Conservation (phyloP, 1,140 invertebrate species). For the Lepidostoma basale region DNA sequence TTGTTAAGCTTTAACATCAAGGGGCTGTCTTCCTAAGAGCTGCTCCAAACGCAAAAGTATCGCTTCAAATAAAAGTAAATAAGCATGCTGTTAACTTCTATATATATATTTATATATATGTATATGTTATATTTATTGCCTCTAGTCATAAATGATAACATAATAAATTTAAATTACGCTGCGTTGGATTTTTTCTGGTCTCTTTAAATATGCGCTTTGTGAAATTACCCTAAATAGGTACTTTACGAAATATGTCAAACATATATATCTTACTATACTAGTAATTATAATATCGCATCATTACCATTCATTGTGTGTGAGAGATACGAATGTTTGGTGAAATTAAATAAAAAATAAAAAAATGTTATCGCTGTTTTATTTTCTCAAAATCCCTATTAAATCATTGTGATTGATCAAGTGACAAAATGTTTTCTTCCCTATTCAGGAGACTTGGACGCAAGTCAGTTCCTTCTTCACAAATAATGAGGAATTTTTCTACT, state of each 20-base stretch:
- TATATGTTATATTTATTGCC: conserved; percentile 43
- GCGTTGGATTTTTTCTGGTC: conserved; percentile 43
- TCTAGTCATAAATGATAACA: conserved; percentile 45
- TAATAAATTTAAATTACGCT: conserved; percentile 40
- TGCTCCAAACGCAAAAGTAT: conserved; percentile 21
- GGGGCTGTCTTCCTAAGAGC: background rate
- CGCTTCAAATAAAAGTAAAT: conserved; percentile 21
- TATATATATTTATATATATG: no score
- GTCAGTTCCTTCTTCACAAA: no score
- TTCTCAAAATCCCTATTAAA: no score
- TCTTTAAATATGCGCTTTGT: conserved; percentile 45
- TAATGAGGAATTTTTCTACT: no score
- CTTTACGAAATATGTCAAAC: conserved; percentile 45
- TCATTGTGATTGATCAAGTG: background rate
- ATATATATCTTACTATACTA: conserved; percentile 37
- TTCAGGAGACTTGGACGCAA: no score
- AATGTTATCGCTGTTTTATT: conserved; percentile 3
- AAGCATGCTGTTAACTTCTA: conserved; percentile 32
- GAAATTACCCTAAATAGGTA: conserved; percentile 43
- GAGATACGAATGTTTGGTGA: conserved; percentile 45
- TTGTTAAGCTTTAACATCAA: conserved; percentile 17
- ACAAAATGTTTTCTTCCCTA: background rate
- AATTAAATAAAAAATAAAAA: conserved; percentile 42
- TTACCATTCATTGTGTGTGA: conserved; percentile 45
- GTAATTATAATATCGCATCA: conserved; percentile 43